phyloP scores from a whole-genome alignment of 2,888 invertebrate genomes.

The Cheilosia grossa region DNA sequence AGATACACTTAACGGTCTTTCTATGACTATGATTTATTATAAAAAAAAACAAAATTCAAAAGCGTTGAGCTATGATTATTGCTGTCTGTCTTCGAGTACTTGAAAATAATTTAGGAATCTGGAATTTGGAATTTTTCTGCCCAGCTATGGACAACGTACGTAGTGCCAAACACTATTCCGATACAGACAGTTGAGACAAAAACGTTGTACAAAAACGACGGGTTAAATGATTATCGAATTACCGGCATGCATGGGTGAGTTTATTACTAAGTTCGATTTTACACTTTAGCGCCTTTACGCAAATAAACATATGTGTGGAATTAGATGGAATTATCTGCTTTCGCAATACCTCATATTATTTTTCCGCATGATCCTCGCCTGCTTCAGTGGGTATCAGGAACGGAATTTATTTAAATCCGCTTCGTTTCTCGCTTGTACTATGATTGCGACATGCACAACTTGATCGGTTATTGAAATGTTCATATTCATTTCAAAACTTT shows the following conservation, averaged over 20 bases:
- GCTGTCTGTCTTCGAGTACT: no score
- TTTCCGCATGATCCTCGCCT: neutral
- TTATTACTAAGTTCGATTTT: constrained; percentile 1
- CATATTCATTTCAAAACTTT: no score
- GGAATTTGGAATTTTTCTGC: no score
- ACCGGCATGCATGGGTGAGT: constrained; percentile 1
- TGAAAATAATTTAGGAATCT: neutral
- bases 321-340: neutral
- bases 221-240: neutral
- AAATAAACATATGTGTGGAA: neutral
- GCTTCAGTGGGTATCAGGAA: neutral
- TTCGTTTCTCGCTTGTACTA: neutral
- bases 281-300: constrained; percentile 11
- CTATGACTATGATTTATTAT: neutral
- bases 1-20: neutral
- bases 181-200: neutral
- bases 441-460: neutral
- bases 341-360: neutral
- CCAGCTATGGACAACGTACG: neutral
- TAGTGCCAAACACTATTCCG: neutral
- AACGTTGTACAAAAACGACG: neutral
- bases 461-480: neutral
- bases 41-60: no score
- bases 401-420: neutral
- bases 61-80: no score